phyloP scores from a whole-genome alignment of 2,113 vertebrate species.

The Apodemus speciosus region DNA sequence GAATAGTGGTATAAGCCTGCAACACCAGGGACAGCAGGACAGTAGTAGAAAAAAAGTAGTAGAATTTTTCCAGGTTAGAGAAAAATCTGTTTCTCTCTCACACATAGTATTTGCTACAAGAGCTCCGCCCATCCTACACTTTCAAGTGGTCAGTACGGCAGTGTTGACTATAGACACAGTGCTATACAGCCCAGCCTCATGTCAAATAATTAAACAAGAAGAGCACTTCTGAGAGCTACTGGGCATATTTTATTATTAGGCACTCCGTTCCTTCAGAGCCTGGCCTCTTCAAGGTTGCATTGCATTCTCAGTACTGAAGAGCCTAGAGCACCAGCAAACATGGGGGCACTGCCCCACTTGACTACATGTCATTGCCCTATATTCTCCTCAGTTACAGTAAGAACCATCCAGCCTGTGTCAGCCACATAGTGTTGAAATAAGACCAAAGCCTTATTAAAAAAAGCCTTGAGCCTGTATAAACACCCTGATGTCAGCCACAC shows the following conservation, averaged over 20 bases:
- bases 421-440: too few relatives aligned
- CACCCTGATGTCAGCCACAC: too few relatives aligned
- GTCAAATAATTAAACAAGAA: constrained; percentile 15
- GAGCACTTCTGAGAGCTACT: background rate
- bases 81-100: background rate
- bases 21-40: background rate
- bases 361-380: too few relatives aligned
- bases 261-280: background rate
- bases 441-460: too few relatives aligned
- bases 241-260: background rate
- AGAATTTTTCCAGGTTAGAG: background rate
- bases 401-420: too few relatives aligned
- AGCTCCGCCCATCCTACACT: background rate
- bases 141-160: background rate
- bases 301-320: background rate
- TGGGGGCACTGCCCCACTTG: too few relatives aligned
- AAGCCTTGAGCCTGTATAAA: too few relatives aligned
- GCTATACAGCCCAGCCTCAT: background rate
- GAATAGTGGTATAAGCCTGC: background rate
- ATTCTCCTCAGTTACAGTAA: too few relatives aligned
- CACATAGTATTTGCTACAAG: background rate
- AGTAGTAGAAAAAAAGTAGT: background rate
- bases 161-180: background rate
- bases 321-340: too few relatives aligned
- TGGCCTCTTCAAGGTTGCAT: background rate